These are phyloP conservation scores for Drosophila lutescens DNA, from an alignment of 2,888 invertebrate genomes.

Conservation along the genomic window DNA sequence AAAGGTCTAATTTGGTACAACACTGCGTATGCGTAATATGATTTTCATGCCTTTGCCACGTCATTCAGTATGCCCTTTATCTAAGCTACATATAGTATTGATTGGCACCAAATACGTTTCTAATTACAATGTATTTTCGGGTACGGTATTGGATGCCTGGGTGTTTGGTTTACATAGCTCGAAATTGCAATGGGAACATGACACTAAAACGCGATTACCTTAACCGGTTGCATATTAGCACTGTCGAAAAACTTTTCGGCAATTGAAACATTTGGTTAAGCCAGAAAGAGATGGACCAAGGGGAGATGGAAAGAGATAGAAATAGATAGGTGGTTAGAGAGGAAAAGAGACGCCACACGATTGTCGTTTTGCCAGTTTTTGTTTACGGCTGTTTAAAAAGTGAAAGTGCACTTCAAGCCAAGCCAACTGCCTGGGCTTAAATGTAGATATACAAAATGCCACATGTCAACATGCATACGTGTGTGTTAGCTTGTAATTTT, in stretches of 20 bases:
- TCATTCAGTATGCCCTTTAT: background rate
- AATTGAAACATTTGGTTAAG: slow-evolving; percentile 46
- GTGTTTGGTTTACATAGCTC: slow-evolving; percentile 13
- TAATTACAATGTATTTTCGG: slow-evolving; percentile 21
- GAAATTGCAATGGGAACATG: slow-evolving; percentile 29
- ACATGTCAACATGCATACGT: slow-evolving; percentile 22
- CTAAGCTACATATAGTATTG: slow-evolving; percentile 16
- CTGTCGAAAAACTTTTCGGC: slow-evolving; percentile 18
- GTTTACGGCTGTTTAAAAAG: slow-evolving; percentile 60
- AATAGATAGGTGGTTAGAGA: background rate
- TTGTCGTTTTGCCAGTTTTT: slow-evolving; percentile 73
- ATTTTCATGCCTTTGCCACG: background rate
- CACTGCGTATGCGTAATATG: slow-evolving; percentile 35
- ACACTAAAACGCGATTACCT: slow-evolving; percentile 28
- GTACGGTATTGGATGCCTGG: background rate
- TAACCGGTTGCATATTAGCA: slow-evolving; percentile 35
- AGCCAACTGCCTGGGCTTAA: slow-evolving; percentile 16
- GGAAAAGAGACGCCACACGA: slow-evolving; percentile 22
- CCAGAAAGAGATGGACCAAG: background rate
- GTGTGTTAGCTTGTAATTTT: slow-evolving; percentile 19
- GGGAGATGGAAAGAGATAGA: background rate
- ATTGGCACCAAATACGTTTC: slow-evolving; percentile 17
- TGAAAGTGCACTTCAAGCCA: slow-evolving; percentile 73
- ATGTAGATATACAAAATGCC: slow-evolving; percentile 37
- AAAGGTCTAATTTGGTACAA: slow-evolving; percentile 12